These are phyloP conservation scores for Pipistrellus nathusii DNA, from an alignment of 2,797 vertebrate genomes.

Conservation along the genomic window DNA sequence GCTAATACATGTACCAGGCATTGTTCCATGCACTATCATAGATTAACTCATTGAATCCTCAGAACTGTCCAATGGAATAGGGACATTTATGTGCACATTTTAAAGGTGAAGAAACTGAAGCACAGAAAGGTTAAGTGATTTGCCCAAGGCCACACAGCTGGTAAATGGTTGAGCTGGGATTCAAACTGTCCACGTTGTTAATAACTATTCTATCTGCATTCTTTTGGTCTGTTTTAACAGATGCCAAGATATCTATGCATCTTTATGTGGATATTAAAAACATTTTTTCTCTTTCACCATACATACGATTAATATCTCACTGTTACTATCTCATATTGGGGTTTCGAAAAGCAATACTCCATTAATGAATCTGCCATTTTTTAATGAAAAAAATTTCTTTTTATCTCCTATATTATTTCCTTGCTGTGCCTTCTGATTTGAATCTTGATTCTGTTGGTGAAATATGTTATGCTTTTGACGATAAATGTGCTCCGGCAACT, in stretches of 20 bases:
- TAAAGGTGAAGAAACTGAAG: constrained; percentile 24
- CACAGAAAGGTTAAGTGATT: not conserved
- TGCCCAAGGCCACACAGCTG: constrained; percentile 9
- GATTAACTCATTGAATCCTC: not conserved
- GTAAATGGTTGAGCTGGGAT: not conserved
- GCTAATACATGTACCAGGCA: not conserved
- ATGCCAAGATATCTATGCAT: not conserved
- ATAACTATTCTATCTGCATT: not conserved
- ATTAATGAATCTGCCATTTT: constrained; percentile 5
- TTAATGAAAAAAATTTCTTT: constrained; percentile 6
- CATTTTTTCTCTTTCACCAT: constrained; percentile 8
- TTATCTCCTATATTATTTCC: not conserved
- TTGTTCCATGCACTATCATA: not conserved
- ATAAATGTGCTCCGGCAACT: not conserved
- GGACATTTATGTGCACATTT: not conserved
- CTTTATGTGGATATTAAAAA: constrained; percentile 43
- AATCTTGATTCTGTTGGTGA: not conserved
- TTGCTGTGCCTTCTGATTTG: constrained; percentile 15
- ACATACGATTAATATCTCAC: constrained; percentile 29
- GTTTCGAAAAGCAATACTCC: constrained; percentile 6
- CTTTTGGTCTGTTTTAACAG: not conserved
- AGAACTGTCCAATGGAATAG: not conserved
- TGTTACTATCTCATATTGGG: not conserved
- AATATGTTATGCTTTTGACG: not conserved
- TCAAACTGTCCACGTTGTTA: not conserved